These are phyloP conservation scores for Coleophora flavipennella DNA, from an alignment of 2,888 invertebrate genomes.

Conservation along the genomic window DNA sequence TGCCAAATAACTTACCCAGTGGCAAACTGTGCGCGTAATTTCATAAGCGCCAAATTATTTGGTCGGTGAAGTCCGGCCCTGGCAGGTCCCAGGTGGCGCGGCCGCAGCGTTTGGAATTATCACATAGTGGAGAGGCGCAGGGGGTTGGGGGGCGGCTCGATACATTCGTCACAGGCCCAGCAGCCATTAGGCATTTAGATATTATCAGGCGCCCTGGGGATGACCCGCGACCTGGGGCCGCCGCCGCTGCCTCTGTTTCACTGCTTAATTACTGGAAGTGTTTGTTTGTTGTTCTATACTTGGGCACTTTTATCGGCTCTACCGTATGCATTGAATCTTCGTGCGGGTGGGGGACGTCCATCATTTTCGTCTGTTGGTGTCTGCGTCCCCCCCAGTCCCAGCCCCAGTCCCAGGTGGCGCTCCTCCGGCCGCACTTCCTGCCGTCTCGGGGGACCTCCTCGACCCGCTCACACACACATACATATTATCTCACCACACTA, in stretches of 20 bases:
- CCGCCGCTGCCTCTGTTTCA: constrained; percentile 52
- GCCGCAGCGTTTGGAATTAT: constrained; percentile 74
- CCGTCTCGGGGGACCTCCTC: constrained; percentile 50
- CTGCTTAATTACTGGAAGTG: constrained; percentile 70
- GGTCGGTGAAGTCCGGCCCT: constrained; percentile 48
- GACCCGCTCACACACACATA: constrained; percentile 44
- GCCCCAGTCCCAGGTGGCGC: constrained; percentile 61
- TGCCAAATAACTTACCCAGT: too few species aligned
- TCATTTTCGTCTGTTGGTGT: constrained; percentile 36
- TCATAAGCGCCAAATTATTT: neutral
- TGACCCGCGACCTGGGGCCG: constrained; percentile 61
- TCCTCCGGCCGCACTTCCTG: constrained; percentile 64
- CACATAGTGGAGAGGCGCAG: constrained; percentile 68
- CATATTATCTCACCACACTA: constrained; percentile 23
- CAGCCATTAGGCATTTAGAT: constrained; percentile 75
- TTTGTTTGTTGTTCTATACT: constrained; percentile 50
- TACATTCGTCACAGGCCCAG: constrained; percentile 73
- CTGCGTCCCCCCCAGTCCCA: constrained; percentile 19
- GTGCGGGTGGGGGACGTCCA: constrained; percentile 20
- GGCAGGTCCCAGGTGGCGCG: constrained; percentile 70
- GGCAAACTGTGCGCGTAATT: too few species aligned
- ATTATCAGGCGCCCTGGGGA: constrained; percentile 66
- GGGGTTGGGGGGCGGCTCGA: constrained; percentile 42
- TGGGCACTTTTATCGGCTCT: constrained; percentile 22
- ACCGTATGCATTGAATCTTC: neutral